Base-by-base conservation (phyloP, 2,888 invertebrate species). In the Furcula furcula region DNA sequence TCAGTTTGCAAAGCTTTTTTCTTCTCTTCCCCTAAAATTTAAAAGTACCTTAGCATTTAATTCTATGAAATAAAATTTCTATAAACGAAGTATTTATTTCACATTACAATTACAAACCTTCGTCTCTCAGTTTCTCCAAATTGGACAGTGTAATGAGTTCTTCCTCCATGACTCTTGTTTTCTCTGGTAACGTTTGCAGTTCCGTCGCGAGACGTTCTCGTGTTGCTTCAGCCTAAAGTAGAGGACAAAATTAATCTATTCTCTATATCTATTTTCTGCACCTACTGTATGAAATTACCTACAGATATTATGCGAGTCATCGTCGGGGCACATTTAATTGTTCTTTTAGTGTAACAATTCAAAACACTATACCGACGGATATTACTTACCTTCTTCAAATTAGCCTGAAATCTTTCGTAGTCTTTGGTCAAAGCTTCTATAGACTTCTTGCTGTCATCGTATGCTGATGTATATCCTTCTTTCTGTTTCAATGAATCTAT, bases 161-260 rank as follows among this genome's bases (percentile, higher is more conserved):
- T 29, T 89, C 89, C 49, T 91, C 87, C 92, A 93, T 93, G 2
- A 88, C 89, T 37, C 78, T 87, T 11, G 94, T 92, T 70, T 93
- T 94, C 32, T 91, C 91, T 33, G 94, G 93, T 39, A 94, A 73
- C 28, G 93, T 92, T 55, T 92, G 91, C 16, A 94, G 86, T 80
- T 93, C 90, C 0, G 78, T 72, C 3, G 79, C 85, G 2, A 91
- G 66, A 1, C 89, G 82, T 40, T 86, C 81, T 11, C 90, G 81
- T 1, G 90, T 82, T 1, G 76, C 63, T 61, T 89, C 85, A 1
- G 77, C 84, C 89, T 89, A 37, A 23, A 40, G 36, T 10, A 34
- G 4, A 1, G 27, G 22, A 31, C n/a, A 11, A 18, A 18, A 18
- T 6, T 18, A 4, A 20, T 20, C 19, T n/a, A 1, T n/a, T 2